phyloP scores from a whole-genome alignment of 2,888 invertebrate species.

The Mesopsocus fuscifrons region DNA sequence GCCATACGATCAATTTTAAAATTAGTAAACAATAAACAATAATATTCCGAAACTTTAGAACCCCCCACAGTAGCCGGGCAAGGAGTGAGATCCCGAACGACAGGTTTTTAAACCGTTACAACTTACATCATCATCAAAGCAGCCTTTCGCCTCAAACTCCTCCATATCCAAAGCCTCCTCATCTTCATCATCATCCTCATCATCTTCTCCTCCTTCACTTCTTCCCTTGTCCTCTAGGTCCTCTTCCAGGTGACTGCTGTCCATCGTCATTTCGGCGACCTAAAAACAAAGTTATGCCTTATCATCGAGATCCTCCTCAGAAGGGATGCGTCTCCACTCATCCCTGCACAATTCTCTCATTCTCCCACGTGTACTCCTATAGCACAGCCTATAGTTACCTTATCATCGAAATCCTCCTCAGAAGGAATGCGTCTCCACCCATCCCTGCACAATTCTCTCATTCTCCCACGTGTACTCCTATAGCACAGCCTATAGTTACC shows the following conservation, averaged over 20 bases:
- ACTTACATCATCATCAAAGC: no score
- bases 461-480: slow-evolving; percentile 75
- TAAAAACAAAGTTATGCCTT: slow-evolving; percentile 36
- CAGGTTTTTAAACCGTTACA: no score
- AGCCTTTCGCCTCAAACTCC: slow-evolving; percentile 89
- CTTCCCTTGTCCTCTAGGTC: slow-evolving; percentile 22
- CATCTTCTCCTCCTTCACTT: slow-evolving; percentile 28
- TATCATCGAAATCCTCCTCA: slow-evolving; percentile 49
- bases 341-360: slow-evolving; percentile 86
- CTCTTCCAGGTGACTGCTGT: slow-evolving; percentile 26
- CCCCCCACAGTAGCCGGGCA: no score
- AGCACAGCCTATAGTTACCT: slow-evolving; percentile 26
- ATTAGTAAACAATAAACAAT: no score
- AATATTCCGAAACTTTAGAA: no score
- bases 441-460: slow-evolving; percentile 88
- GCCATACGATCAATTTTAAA: no score
- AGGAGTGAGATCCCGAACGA: no score
- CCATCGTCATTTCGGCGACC: slow-evolving; percentile 65
- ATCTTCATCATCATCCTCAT: slow-evolving; percentile 70
- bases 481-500: no score
- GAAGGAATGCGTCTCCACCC: slow-evolving; percentile 86
- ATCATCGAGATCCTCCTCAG: slow-evolving; percentile 46
- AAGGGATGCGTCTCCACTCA: slow-evolving; percentile 91
- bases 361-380: slow-evolving; percentile 69
- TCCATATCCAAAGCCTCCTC: slow-evolving; percentile 96